Percentiles rank a stretch among this genome's conserved stretches.
Evolutionary conservation across 1,140 invertebrate genomes (phyloP).

Genomic region (Drosophila bocqueti): DNA sequence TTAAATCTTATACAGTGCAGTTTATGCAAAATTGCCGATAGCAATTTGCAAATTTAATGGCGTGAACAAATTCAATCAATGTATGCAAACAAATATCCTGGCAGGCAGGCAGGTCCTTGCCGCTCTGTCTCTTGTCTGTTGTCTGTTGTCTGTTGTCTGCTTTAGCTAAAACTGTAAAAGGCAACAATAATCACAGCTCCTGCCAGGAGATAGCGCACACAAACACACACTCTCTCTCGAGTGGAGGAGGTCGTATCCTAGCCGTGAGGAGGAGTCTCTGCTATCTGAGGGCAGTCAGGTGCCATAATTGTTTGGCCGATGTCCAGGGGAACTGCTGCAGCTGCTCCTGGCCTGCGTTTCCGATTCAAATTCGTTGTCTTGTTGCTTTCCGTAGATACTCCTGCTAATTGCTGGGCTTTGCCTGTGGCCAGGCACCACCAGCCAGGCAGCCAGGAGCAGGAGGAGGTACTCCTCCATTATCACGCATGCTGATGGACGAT

Average conservation of each 20-base stretch:
- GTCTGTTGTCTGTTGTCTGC: slow-evolving; percentile 34
- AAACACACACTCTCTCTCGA: background rate
- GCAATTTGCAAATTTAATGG: slow-evolving; percentile 85
- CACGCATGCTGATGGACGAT: background rate
- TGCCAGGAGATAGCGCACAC: slow-evolving; percentile 42
- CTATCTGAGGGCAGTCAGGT: slow-evolving; percentile 64
- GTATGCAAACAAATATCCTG: slow-evolving; percentile 80
- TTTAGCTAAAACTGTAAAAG: slow-evolving; percentile 73
- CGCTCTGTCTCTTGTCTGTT: background rate
- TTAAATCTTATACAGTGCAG: slow-evolving; percentile 73
- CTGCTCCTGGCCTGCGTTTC: slow-evolving; percentile 21
- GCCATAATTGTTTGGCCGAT: slow-evolving; percentile 69
- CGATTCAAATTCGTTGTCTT: slow-evolving; percentile 10
- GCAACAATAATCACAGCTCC: slow-evolving; percentile 79
- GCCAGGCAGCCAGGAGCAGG: no score
- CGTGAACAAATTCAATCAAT: slow-evolving; percentile 85
- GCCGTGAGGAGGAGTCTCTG: slow-evolving; percentile 19
- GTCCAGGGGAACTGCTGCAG: slow-evolving; percentile 45
- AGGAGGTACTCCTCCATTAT: background rate
- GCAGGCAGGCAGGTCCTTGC: slow-evolving; percentile 29
- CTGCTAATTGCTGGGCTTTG: slow-evolving; percentile 21
- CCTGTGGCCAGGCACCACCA: background rate
- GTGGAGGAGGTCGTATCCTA: background rate
- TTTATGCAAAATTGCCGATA: slow-evolving; percentile 83
- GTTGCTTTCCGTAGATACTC: background rate